Conservation (phyloP, 2,113 vertebrate genomes). For the Sinosuthora webbiana region DNA sequence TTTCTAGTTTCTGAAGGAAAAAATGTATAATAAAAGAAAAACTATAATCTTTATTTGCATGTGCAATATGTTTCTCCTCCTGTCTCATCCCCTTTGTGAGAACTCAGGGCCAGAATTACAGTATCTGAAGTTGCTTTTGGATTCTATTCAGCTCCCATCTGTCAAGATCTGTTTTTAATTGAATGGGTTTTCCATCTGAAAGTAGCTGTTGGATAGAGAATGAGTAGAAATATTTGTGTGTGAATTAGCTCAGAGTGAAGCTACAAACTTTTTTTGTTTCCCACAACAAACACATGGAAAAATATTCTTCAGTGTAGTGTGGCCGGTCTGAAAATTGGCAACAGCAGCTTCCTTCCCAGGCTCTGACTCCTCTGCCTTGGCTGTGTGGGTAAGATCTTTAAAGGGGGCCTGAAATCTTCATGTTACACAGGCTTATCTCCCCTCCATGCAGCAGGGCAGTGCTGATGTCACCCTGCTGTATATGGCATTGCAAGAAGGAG, state of each 20-base stretch:
- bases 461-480: background rate
- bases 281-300: constrained; percentile 57
- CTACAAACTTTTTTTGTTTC: background rate
- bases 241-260: constrained; percentile 42
- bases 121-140: constrained; percentile 52
- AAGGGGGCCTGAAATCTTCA: background rate
- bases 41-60: background rate
- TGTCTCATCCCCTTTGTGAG: constrained; percentile 29
- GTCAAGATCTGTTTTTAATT: constrained; percentile 53
- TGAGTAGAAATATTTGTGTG: constrained; percentile 47
- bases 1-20: constrained; percentile 10
- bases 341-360: constrained; percentile 18
- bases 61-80: background rate
- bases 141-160: constrained; percentile 46
- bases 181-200: constrained; percentile 58
- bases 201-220: constrained; percentile 48
- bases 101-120: constrained; percentile 26
- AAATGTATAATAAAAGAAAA: background rate
- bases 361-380: background rate
- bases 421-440: background rate
- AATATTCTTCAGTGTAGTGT: background rate
- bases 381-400: background rate
- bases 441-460: background rate
- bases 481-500: background rate
- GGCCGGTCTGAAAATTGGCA: constrained; percentile 3